Evolutionary conservation across 2,888 invertebrate species (phyloP).

Genomic region (Oxyscelio sp.): DNA sequence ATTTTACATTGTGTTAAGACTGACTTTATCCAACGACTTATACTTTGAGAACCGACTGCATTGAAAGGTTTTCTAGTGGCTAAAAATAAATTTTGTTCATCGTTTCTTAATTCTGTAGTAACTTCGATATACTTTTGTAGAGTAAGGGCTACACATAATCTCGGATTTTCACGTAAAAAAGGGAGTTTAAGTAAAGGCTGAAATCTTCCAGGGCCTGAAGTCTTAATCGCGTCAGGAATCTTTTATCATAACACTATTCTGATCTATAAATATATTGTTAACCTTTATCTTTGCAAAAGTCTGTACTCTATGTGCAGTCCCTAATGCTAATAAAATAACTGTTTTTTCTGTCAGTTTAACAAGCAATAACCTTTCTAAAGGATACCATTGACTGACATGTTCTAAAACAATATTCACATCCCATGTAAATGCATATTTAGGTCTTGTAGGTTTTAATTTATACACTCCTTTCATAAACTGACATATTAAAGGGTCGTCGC

Average conservation of each 20-base stretch:
- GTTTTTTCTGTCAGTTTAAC: constrained; percentile 33
- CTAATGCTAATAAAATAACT: constrained; percentile 36
- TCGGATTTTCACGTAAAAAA: neutral
- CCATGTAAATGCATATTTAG: constrained; percentile 59
- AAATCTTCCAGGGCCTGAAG: constrained; percentile 11
- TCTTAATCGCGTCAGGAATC: constrained; percentile 8
- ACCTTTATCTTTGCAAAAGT: constrained; percentile 25
- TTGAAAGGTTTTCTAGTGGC: neutral
- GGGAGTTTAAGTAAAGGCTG: constrained; percentile 6
- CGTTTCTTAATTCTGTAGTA: neutral
- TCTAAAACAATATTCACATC: constrained; percentile 48
- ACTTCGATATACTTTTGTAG: constrained; percentile 8
- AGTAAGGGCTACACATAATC: constrained; percentile 1
- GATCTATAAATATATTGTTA: constrained; percentile 9
- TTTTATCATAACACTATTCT: neutral
- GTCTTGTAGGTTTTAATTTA: constrained; percentile 43
- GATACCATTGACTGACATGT: constrained; percentile 21
- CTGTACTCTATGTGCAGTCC: constrained; percentile 32
- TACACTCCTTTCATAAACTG: constrained; percentile 54
- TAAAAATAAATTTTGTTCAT: constrained; percentile 14
- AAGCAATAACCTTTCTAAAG: constrained; percentile 8
- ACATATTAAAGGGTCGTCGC: constrained; percentile 34
- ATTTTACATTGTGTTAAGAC: constrained; percentile 5
- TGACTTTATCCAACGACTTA: constrained; percentile 17
- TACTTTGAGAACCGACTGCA: neutral